Base-by-base conservation (phyloP, 2,113 vertebrate species). In the Typhlomys cinereus region DNA sequence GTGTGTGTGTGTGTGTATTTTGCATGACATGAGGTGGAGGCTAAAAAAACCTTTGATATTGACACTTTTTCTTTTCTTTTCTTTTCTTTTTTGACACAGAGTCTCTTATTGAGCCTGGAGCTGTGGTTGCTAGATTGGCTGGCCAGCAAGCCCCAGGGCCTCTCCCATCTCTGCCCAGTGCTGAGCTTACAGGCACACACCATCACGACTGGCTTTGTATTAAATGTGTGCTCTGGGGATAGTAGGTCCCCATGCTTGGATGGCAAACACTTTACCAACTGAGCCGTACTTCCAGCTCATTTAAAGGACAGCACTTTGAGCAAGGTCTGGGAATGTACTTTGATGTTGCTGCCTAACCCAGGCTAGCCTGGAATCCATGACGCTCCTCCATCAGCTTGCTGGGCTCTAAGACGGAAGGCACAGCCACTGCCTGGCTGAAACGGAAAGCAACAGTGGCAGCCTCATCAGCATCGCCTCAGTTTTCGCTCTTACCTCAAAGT, bases 401-500 rank as follows among this genome's bases (percentile, higher is more conserved):
- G 82, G 39, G 64, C 23, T 20, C n/a, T 31, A 10, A 48, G 48
- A 31, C 12, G 18, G 52, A 13, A 69, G 23, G 21, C 46, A 44
- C 36, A 80, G 21, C 67, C 36, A 4, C 36, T 36, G 67, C 18
- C 36, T 8, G 31, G 48, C 7, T 50, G 44, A 15, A 54, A 41
- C 48, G 57, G 57, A 41, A 41, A 61, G 52, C 41, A 17, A 61
- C 2, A 5, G 17, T 27, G 62, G 50, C 52, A 36, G 34, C 20
- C 11, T n/a, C 36, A 0, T 1, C 6, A 7, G 48, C 5, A 1
- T 9, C 14, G 11, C 44, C 84, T 70, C 11, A 0, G 75, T 0
- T 0, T 2, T 39, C n/a, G 25, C 2, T 23, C 96, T 93, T 82
- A 99, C 99, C 98, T 98, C 98, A 96, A 99, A 99, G 93, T 98